A percentile compares a stretch with the other conserved stretches of the same genome.
phyloP scores from a whole-genome alignment of 1,140 invertebrate species.

The Adoxophyes honmai region DNA sequence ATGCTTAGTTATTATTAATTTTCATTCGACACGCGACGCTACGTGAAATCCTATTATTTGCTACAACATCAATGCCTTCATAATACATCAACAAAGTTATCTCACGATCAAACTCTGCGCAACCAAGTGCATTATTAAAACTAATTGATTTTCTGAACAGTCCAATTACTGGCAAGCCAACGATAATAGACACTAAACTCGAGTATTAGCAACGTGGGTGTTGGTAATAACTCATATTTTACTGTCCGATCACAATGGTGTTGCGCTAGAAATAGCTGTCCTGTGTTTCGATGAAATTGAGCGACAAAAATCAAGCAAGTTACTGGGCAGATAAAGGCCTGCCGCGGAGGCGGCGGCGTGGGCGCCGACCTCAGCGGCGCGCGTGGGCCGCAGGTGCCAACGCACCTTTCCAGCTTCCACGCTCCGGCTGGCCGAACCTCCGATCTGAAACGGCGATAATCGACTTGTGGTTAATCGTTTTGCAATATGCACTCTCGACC shows the following conservation, averaged over 20 bases:
- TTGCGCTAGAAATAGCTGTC: not conserved
- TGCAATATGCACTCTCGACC: slow-evolving; percentile 14
- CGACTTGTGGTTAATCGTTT: slow-evolving; percentile 22
- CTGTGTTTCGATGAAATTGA: slow-evolving; percentile 4
- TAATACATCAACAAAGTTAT: not conserved
- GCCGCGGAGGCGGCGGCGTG: slow-evolving; percentile 40
- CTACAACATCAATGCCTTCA: not conserved
- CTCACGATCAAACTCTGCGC: slow-evolving; percentile 12
- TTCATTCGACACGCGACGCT: slow-evolving; percentile 7
- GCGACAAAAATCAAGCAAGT: slow-evolving; percentile 4
- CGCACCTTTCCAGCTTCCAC: slow-evolving; percentile 58
- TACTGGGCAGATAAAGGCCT: not conserved
- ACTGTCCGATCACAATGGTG: not conserved
- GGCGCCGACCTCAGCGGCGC: slow-evolving; percentile 46
- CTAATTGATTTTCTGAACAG: not conserved
- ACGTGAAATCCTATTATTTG: slow-evolving; percentile 14
- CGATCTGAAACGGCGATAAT: slow-evolving; percentile 27
- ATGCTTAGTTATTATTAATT: slow-evolving; percentile 8
- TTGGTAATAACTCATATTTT: not conserved
- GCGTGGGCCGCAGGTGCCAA: slow-evolving; percentile 66
- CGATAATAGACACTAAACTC: not conserved
- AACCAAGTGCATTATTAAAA: not conserved
- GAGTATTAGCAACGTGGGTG: not conserved
- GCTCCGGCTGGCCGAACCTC: slow-evolving; percentile 25
- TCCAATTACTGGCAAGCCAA: not conserved